Evolutionary conservation across 2,797 vertebrate species (phyloP).

Genomic region (Synaphobranchus kaupii): DNA sequence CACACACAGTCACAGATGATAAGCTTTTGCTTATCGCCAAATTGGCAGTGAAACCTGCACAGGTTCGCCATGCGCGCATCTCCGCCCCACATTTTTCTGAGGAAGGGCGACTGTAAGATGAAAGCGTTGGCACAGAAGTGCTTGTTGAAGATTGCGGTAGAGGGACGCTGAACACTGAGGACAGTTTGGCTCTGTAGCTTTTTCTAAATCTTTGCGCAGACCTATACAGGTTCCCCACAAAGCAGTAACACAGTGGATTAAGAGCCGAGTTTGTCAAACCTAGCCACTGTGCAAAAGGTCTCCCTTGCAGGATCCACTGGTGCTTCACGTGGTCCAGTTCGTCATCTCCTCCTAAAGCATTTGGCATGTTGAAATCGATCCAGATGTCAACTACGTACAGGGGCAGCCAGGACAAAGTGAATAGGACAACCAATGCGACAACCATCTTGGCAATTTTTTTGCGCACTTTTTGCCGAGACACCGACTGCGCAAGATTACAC

Average conservation of each 20-base stretch:
- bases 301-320: conserved; percentile 62
- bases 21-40: conserved; percentile 48
- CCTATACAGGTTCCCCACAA: conserved; percentile 66
- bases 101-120: conserved; percentile 39
- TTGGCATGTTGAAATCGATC: conserved; percentile 66
- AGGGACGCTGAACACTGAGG: conserved; percentile 55
- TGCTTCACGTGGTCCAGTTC: conserved; percentile 49
- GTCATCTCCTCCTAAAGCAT: conserved; percentile 39
- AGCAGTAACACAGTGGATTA: conserved; percentile 71
- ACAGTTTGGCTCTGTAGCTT: conserved; percentile 63
- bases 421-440: conserved; percentile 66
- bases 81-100: conserved; percentile 33
- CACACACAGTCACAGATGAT: conserved; percentile 52
- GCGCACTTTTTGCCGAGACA: conserved; percentile 56
- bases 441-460: conserved; percentile 70
- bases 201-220: conserved; percentile 61
- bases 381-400: conserved; percentile 67
- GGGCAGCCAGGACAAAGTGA: conserved; percentile 69
- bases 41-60: conserved; percentile 28
- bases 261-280: conserved; percentile 71
- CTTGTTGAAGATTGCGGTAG: conserved; percentile 41
- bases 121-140: conserved; percentile 35
- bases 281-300: conserved; percentile 71
- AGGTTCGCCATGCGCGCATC: conserved; percentile 30
- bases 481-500: conserved; percentile 43